Evolutionary conservation across 2,113 vertebrate genomes (phyloP), one percentile per base, ranked within the genome.

Genomic region (Sula dactylatra): DNA sequence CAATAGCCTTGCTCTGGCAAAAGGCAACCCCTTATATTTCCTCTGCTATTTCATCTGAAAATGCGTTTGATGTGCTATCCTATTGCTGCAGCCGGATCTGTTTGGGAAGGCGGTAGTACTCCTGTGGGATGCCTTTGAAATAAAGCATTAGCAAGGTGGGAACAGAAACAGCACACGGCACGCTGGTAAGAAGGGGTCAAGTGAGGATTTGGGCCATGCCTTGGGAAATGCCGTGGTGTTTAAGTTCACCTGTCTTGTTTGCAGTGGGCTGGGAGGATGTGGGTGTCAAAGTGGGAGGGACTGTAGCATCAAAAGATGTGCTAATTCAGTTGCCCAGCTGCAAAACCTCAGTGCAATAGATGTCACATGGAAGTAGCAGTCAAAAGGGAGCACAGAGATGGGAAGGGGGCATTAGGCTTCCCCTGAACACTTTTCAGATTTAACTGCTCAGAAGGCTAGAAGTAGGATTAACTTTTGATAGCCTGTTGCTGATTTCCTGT

Each of bases 61-160:
- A 70, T 2, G 45, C 0, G 0, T 54, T 86, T 6, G 0, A 8
- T 36, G 88, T 18, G 34, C 86, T 77, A 12, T 49, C 9, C 45
- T 62, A 0, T 45, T 81, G 44, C 72, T 88, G 84, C 1, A 0
- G 34, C 72, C 26, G 15, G 95, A 76, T 91, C 81, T 94, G 78
- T 55, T 90, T 82, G 86, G 94, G 87, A 90, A 92, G 77, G 90
- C 70, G 64, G 16, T 9, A 31, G 27, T 32, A 34, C 47, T 80
- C 56, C 71, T 54, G 27, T 32, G 61, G 69, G 65, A 38, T 90
- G 93, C 73, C 92, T 89, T 95, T 94, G 80, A 88, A 93, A 72
- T 82, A 69, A 67, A 87, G 79, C n/a, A 4, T 42, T 72, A 70
- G 50, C 3, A 15, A 61, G 82, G 94, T 47, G 79, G 74, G 71